Percentiles rank a stretch among this genome's conserved stretches.
These are phyloP conservation scores for Carapus acus DNA, from an alignment of 2,797 vertebrate species.

Conservation along the genomic window DNA sequence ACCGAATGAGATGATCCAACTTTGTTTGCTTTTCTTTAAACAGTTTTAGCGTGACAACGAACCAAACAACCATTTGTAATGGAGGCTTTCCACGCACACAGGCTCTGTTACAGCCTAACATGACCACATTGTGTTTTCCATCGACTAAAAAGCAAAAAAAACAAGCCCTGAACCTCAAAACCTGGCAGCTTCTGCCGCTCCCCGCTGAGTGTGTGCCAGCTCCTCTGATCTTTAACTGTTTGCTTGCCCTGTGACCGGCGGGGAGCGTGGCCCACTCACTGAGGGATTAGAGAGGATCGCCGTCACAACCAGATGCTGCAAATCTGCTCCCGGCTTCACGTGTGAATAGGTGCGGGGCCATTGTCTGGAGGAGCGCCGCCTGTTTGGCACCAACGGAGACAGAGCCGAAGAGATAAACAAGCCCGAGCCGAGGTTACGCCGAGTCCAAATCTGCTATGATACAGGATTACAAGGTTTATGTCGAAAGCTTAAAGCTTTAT, in stretches of 20 bases:
- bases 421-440: constrained; percentile 50
- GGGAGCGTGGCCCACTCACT: constrained; percentile 48
- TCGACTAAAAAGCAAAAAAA: constrained; percentile 6
- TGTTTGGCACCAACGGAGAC: constrained; percentile 53
- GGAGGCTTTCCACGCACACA: no score
- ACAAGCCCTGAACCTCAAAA: constrained; percentile 8
- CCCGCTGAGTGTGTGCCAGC: constrained; percentile 29
- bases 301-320: constrained; percentile 62
- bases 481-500: constrained; percentile 56
- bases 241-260: constrained; percentile 48
- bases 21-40: no score
- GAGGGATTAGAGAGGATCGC: constrained; percentile 53
- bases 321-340: constrained; percentile 58
- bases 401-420: constrained; percentile 57
- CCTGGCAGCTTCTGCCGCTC: constrained; percentile 4
- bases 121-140: constrained; percentile 15
- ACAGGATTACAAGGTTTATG: constrained; percentile 68
- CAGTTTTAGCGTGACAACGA: no score
- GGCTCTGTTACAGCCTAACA: constrained; percentile 1
- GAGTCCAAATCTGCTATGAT: constrained; percentile 59
- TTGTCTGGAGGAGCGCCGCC: constrained; percentile 54
- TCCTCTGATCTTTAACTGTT: constrained; percentile 32
- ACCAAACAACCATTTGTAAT: no score
- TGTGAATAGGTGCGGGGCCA: constrained; percentile 60
- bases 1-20: no score